These are phyloP conservation scores for Anticlea derivata DNA, from an alignment of 2,888 invertebrate species.

Conservation along the genomic window DNA sequence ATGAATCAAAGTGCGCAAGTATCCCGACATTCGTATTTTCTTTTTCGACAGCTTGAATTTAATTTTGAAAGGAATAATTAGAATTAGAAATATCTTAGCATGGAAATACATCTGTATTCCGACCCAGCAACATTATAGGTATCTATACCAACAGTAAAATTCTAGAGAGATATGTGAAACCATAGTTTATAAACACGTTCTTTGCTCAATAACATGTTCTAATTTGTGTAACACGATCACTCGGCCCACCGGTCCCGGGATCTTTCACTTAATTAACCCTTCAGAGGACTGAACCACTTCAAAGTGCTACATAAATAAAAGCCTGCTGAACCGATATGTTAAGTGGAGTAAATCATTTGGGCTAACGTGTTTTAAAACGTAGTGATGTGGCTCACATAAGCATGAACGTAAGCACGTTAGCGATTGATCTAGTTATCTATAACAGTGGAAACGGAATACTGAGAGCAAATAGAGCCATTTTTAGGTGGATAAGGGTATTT, in stretches of 20 bases:
- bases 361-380: slow-evolving; percentile 54
- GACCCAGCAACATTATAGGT: too few relatives aligned
- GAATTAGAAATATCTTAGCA: too few relatives aligned
- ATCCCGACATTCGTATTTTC: too few relatives aligned
- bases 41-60: too few relatives aligned
- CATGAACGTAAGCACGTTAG: slow-evolving; percentile 10
- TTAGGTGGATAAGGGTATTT: too few relatives aligned
- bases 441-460: slow-evolving; percentile 6
- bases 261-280: slow-evolving; percentile 81
- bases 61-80: too few relatives aligned
- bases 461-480: too few relatives aligned
- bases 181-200: slow-evolving; percentile 57
- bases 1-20: too few relatives aligned
- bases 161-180: not conserved
- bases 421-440: slow-evolving; percentile 8
- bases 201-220: slow-evolving; percentile 77
- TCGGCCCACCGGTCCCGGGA: slow-evolving; percentile 65
- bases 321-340: slow-evolving; percentile 54
- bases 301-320: slow-evolving; percentile 75
- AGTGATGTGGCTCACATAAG: slow-evolving; percentile 21
- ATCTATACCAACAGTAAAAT: too few relatives aligned
- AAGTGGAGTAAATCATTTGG: slow-evolving; percentile 59
- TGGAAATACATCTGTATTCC: too few relatives aligned
- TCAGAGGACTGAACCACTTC: slow-evolving; percentile 70
- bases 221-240: slow-evolving; percentile 77